Evolutionary conservation across 2,113 vertebrate species (phyloP).

Genomic region (Microtus richardsoni): DNA sequence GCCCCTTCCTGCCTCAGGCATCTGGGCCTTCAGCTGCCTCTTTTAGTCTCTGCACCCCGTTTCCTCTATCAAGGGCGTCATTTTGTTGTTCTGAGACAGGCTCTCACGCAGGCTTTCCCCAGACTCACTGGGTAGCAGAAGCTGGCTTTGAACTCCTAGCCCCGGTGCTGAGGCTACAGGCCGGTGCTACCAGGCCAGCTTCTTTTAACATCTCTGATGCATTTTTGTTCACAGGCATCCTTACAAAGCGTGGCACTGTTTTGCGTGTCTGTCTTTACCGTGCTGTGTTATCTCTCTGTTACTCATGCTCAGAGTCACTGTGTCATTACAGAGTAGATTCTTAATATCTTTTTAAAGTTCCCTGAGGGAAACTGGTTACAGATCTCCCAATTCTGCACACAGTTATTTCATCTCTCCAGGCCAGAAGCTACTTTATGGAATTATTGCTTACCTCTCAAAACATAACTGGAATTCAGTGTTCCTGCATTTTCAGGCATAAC

Average conservation of each 20-base stretch:
- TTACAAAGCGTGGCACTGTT: neutral
- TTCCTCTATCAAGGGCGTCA: neutral
- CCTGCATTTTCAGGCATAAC: neutral
- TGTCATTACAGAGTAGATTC: neutral
- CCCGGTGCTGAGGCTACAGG: neutral
- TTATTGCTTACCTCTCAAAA: neutral
- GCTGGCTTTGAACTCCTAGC: neutral
- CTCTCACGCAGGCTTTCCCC: neutral
- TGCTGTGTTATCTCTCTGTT: neutral
- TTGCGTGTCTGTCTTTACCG: neutral
- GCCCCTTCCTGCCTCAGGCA: neutral
- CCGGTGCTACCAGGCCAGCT: neutral
- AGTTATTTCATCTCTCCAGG: neutral
- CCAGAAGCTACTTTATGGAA: neutral
- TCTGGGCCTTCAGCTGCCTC: neutral
- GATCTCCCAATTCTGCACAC: neutral
- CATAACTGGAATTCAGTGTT: neutral
- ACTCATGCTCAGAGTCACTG: neutral
- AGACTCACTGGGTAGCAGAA: neutral
- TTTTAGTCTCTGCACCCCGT: neutral
- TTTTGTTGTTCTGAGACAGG: neutral
- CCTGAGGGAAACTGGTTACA: neutral
- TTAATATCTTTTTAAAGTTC: neutral
- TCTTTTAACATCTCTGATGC: neutral
- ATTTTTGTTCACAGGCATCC: neutral